Percentiles rank a stretch among this genome's conserved stretches.
Evolutionary conservation across 2,113 vertebrate species (phyloP).

Genomic region (Elaphurus davidianus): DNA sequence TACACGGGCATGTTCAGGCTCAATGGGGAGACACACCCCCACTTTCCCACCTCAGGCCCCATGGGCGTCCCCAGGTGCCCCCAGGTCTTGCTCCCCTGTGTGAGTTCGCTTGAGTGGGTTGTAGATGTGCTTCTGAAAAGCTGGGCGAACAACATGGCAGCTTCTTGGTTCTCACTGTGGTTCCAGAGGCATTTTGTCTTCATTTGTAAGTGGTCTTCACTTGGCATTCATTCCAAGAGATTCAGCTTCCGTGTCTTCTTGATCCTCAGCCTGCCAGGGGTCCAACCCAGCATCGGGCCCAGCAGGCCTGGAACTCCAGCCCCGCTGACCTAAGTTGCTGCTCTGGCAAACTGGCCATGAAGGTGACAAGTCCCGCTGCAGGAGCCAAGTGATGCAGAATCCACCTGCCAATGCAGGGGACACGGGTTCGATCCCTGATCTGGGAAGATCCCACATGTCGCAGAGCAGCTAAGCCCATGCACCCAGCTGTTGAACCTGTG

Average conservation of each 20-base stretch:
- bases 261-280: neutral
- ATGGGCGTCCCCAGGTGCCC: accelerated
- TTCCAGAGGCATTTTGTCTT: accelerated
- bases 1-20: neutral
- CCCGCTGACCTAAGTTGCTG: neutral
- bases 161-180: neutral
- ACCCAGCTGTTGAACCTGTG: neutral
- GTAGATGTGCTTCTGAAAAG: neutral
- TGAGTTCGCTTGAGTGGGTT: neutral
- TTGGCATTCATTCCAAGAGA: neutral
- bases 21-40: accelerated
- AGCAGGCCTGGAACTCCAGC: neutral
- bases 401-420: neutral
- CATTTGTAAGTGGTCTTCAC: neutral
- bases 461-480: neutral
- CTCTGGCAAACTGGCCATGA: neutral
- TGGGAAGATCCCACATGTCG: neutral
- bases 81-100: neutral
- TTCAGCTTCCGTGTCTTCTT: accelerated
- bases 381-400: neutral
- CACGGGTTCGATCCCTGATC: neutral
- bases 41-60: neutral
- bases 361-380: neutral
- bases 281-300: neutral
- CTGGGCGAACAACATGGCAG: accelerated